Evolutionary conservation across 2,888 invertebrate species (phyloP), one percentile per base, ranked within the genome.

Genomic region (Polyommatus iphigenia): DNA sequence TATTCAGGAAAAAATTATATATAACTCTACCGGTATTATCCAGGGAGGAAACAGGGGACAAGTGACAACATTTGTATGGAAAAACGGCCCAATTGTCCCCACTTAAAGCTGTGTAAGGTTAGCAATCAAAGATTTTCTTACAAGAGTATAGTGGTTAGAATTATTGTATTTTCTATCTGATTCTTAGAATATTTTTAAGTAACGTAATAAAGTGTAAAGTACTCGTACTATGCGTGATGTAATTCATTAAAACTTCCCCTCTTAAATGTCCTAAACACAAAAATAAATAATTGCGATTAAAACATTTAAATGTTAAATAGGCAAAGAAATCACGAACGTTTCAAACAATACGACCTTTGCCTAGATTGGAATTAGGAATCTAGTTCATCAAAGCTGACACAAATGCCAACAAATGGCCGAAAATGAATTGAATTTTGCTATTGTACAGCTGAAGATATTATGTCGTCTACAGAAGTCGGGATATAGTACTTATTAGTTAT

Each of bases 331-430:
- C 67, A 67, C 67, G 29, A 67, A 67, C 15, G 2, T 32, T 67
- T 32, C 5, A 67, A 15, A 72, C 73, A 46, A 41, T 18, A 0
- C 13, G 73, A 50, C 46, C 73, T 46, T 73, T 46, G 73, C 46
- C 73, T n/a, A 73, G 36, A 72, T 46, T 46, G 13, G 20, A 13
- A 73, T 24, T 24, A 24, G 46, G 13, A 73, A 73, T 73, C 8
- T 72, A 72, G 36, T 41, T 41, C 20, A 73, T 20, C 20, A 5
- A 73, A 73, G 73, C 73, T 46, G 36, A 46, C 6, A 73, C 73
- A 24, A 67, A 32, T 67, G 15, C 29, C 67, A 29, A 29, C 29
- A 32, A 67, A 67, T 29, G 7, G 18, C 3, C 15, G 5, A 29
- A 13, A 29, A 67, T 32, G 15, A 54, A 54, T 54, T 18, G 4